A percentile compares a stretch with the other conserved stretches of the same genome.
These are phyloP conservation scores for Phenganax stokvisi DNA, from an alignment of 92 coral and sea anemone species.

Conservation along the genomic window DNA sequence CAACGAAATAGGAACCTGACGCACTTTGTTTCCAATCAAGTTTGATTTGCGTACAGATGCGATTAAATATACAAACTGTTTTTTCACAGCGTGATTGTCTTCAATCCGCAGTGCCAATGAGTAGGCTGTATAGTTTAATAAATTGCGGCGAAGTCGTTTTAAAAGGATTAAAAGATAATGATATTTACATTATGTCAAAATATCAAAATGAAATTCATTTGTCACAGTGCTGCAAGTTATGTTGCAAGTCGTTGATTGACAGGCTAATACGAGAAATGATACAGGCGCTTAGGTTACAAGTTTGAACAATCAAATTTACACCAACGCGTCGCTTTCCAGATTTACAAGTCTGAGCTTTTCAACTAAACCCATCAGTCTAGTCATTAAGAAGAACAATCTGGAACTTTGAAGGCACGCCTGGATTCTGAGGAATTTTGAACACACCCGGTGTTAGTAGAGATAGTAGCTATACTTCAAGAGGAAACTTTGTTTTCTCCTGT, in stretches of 20 bases:
- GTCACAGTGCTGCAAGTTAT: conserved; percentile 8
- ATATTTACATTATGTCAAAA: conserved; percentile 10
- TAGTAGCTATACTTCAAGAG: too few species aligned
- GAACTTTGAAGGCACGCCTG: background rate
- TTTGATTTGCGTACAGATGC: too few species aligned
- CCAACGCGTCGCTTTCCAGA: background rate
- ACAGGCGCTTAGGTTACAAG: background rate
- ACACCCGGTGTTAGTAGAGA: too few species aligned
- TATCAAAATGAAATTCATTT: conserved; percentile 38
- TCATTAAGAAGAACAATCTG: background rate
- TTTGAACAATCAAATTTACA: conserved; percentile 14
- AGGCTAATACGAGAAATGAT: conserved; percentile 11
- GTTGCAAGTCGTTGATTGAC: conserved; percentile 18
- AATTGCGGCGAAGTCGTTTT: conserved; percentile 6
- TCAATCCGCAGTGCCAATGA: background rate
- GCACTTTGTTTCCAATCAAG: too few species aligned
- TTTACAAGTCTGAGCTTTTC: background rate
- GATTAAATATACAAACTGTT: background rate
- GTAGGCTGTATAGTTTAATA: background rate
- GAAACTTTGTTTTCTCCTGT: too few species aligned
- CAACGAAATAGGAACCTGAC: too few species aligned
- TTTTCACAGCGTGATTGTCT: background rate
- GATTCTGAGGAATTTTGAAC: too few species aligned
- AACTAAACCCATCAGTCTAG: background rate
- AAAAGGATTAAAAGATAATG: conserved; percentile 40